Evolutionary conservation across 2,888 invertebrate species (phyloP).

Genomic region (Byasa hedistus): DNA sequence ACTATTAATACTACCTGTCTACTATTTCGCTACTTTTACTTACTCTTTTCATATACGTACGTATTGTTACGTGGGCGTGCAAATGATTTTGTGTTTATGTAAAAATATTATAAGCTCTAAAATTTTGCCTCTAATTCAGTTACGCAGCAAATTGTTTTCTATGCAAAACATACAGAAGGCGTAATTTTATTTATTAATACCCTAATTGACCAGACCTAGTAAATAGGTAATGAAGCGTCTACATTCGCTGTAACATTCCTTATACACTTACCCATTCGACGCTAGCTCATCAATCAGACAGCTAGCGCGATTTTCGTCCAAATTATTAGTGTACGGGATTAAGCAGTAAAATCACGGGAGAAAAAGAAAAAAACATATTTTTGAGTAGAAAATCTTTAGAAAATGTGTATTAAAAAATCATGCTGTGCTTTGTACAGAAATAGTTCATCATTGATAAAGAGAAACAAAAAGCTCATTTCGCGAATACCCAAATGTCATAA

Average conservation of each 20-base stretch:
- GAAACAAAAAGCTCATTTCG: neutral
- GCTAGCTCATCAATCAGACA: constrained; percentile 92
- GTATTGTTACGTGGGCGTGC: constrained; percentile 8
- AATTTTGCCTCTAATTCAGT: constrained; percentile 13
- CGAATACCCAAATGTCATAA: too few species aligned
- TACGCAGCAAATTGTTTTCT: constrained; percentile 30
- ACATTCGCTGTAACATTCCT: constrained; percentile 49
- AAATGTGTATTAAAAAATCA: constrained; percentile 59
- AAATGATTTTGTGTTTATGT: neutral
- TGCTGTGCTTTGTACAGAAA: constrained; percentile 61
- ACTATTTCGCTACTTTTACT: constrained; percentile 14
- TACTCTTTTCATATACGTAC: neutral
- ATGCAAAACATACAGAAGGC: constrained; percentile 35
- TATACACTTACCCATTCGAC: constrained; percentile 87
- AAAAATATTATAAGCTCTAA: constrained; percentile 5
- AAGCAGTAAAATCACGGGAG: constrained; percentile 73
- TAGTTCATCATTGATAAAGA: constrained; percentile 24
- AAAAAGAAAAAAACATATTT: constrained; percentile 67
- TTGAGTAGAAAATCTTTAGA: constrained; percentile 60
- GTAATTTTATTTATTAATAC: constrained; percentile 26
- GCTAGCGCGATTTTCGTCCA: constrained; percentile 78
- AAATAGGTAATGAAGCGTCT: constrained; percentile 65
- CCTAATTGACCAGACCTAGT: constrained; percentile 40
- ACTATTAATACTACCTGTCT: constrained; percentile 13
- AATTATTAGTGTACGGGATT: constrained; percentile 66